Base-by-base conservation (phyloP, 2,797 vertebrate species). In the Bovichtus variegatus region DNA sequence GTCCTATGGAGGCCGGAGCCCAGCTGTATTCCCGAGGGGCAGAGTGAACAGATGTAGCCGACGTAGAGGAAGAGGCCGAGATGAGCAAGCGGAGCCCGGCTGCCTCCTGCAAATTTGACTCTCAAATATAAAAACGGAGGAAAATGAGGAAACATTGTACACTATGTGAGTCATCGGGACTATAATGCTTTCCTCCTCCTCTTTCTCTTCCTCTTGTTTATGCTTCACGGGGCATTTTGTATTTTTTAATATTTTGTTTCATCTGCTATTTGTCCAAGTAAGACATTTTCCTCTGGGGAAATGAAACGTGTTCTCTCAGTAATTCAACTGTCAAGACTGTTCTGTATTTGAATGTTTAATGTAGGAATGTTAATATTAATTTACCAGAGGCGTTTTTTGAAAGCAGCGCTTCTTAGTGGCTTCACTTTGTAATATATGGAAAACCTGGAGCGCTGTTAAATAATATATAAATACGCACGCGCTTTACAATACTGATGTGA, bases 11-110 rank as follows among this genome's bases (percentile, higher is more conserved):
- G 87, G 85, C 91, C 74, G 57, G 40, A 81, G 87, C 93, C 91
- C 95, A 95, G 94, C 92, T 95, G 95, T 83, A 85, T 85, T 85
- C 90, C 94, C 91, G 61, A 15, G 80, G 91, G 93, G 92, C 87
- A 85, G 54, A 84, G 72, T 0, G 84, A 94, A 87, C 92, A 95
- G 94, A 94, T 94, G 93, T 84, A 80, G 65, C 58, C 49, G 57
- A 69, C 68, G 40, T 43, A 38, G 85, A 90, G 85, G 83, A 92
- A 83, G 88, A 78, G 78, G 76, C 64, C 18, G 81, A 87, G 63
- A 86, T 63, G 83, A 82, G 68, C 77, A 73, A 69, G 58, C 38
- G 54, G 47, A 80, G 81, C 55, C 55, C 3, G 66, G 70, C 83
- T 83, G 81, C 46, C 60, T 87, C 71, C 84, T 73, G 82, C 86